Evolutionary conservation across 1,140 invertebrate species (phyloP), one percentile per base, ranked within the genome.

Genomic region (Pseudobourletiella spinata): DNA sequence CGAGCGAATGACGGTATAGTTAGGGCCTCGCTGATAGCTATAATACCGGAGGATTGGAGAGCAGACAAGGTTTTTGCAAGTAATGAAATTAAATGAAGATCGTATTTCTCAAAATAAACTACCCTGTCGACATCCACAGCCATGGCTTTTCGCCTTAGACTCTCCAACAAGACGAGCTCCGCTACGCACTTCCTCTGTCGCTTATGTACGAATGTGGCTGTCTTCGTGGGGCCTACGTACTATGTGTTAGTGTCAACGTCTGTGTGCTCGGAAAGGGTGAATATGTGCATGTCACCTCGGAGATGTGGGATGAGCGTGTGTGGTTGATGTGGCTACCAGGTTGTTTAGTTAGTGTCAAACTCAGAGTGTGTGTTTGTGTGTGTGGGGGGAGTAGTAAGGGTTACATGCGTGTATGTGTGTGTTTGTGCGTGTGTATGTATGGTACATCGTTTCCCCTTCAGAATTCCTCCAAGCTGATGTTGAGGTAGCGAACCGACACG

Each of bases 101-200:
- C 30, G 32, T 51, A 60, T 60, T 60, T 52, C 58, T 60, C 20
- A 60, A 60, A 60, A 60, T 60, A 60, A 60, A 60, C 58, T 46
- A 50, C 54, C 43, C 6, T 50, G 58, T 22, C 43, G 43, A 46
- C 35, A n/a, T 46, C 24, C 43, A 46, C 4, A 46, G 24, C 43
- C 24, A 6, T 22, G n/a, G n/a, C 11, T 11, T n/a, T 11, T 39
- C 35, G 11, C 11, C 35, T 39, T n/a, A 39, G 35, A 11, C 35
- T 11, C 35, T n/a, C n/a, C 35, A 11, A 11, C 35, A 11, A 39
- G n/a, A 39, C 35, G 11, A 11, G 35, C n/a, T 11, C 35, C 11
- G 11, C 35, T 11, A 39, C 35, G 35, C 35, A 39, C n/a, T 46
- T 59, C 57, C 48, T 59, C 44, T 59, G 43, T 20, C 18, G n/a